Conservation (phyloP, 2,113 vertebrate genomes). For the Fukomys damarensis region DNA sequence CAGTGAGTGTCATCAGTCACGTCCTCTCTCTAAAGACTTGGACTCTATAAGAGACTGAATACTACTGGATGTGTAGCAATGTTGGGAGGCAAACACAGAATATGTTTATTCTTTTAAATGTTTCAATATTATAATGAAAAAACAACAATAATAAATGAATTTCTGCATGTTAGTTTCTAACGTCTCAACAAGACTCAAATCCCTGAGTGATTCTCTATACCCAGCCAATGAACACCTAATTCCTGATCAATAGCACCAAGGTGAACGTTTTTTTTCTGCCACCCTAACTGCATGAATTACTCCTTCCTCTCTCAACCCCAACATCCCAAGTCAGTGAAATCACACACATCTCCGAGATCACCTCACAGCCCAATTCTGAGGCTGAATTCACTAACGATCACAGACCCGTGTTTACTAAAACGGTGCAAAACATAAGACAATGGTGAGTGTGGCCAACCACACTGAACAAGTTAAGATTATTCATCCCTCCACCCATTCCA, state of each 20-base stretch:
- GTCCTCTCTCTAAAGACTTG: background rate
- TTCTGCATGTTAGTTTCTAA: background rate
- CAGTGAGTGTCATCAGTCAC: background rate
- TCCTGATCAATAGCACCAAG: background rate
- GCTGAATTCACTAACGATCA: background rate
- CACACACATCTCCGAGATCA: background rate
- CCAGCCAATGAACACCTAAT: background rate
- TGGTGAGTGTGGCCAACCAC: too few species aligned
- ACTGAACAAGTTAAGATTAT: background rate
- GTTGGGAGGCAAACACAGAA: background rate
- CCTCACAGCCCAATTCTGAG: background rate
- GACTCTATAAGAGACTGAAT: background rate
- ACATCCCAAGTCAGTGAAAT: background rate
- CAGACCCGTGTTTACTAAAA: background rate
- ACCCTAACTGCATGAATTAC: background rate
- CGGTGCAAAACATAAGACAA: background rate
- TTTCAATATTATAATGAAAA: slow-evolving; percentile 5
- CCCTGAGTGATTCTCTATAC: background rate
- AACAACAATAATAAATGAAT: background rate
- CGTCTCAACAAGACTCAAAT: background rate
- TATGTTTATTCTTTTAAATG: background rate
- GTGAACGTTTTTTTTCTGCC: too few species aligned
- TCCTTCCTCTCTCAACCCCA: background rate
- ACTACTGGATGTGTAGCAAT: background rate
- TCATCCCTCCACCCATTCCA: background rate